phyloP scores from a whole-genome alignment of 2,888 invertebrate species.

The Dolichomitus sp. region DNA sequence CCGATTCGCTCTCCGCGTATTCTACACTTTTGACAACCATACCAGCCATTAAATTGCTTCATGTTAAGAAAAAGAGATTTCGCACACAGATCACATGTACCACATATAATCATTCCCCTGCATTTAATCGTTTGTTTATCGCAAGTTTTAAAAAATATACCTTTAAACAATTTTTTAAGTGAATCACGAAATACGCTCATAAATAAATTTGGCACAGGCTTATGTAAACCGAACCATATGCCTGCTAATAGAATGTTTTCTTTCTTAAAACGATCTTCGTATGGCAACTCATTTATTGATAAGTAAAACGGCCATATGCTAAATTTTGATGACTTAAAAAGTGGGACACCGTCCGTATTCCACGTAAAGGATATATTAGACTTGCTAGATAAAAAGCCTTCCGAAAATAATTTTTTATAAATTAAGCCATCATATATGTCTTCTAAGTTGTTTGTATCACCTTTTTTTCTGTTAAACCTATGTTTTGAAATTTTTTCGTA shows the following conservation, averaged over 20 bases:
- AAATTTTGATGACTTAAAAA: conserved; percentile 34
- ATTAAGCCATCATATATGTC: neutral
- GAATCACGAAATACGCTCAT: neutral
- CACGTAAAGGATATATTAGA: neutral
- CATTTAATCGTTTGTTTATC: too few species aligned
- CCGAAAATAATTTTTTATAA: neutral
- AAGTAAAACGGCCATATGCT: conserved; percentile 23
- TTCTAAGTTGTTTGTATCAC: neutral
- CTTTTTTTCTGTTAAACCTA: neutral
- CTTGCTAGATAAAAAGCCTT: too few species aligned
- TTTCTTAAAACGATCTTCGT: too few species aligned
- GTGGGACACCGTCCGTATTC: conserved; percentile 24
- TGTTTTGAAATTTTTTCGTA: neutral
- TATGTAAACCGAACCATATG: conserved; percentile 2
- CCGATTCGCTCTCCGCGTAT: too few species aligned
- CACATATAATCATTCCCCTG: conserved; percentile 19
- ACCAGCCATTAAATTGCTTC: too few species aligned
- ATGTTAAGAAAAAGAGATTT: conserved; percentile 22
- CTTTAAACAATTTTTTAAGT: neutral
- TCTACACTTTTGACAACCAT: too few species aligned
- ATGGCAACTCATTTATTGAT: conserved; percentile 18
- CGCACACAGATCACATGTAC: conserved; percentile 25
- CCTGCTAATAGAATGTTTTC: too few species aligned
- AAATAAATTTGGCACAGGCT: neutral
- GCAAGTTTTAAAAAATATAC: neutral